Evolutionary conservation across 1,140 invertebrate genomes (phyloP), one percentile per base, ranked within the genome.

Genomic region (Chrysoperla carnea): DNA sequence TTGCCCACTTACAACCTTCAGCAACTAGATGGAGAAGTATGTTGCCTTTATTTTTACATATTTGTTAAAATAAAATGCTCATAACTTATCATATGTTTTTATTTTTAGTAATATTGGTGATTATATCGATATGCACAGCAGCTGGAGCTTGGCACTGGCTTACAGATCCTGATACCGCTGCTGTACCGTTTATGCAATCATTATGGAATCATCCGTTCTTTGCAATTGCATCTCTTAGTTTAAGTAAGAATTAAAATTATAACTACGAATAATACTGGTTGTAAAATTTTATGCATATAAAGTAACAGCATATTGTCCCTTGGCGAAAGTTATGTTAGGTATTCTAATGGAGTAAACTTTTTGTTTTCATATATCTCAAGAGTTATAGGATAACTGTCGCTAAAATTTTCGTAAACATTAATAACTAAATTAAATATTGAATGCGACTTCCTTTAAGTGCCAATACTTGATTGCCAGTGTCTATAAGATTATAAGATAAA

Each of bases 141-240:
- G 77, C 89, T 40, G 88, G 89, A 15, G 91, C 91, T 9, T 92
- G 84, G 75, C 84, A 90, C 52, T 96, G 92, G 91, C 65, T 97
- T 6, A 82, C 80, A 52, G 92, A 97, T 66, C 88, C 90, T 1
- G 73, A 82, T 41, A 93, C 88, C 14, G 76, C 83, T 36, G 74
- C 84, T 46, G 81, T 95, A 11, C 78, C 88, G 13, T 80, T 97
- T 43, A 75, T 80, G 8, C 85, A 95, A 59, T 96, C 92, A 7
- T 66, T 97, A 15, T 77, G 76, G 55, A 94, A 94, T 62, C 93
- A 98, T 72, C 81, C 84, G n/a, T 89, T 95, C 56, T 98, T 98
- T 63, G 83, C 90, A n/a, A 61, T 91, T 50, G 87, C 87, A 47
- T 85, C 88, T 53, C 66, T 89, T 47, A 68, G 84, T 42, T 66